Percentiles rank a stretch among this genome's conserved stretches.
phyloP scores from a whole-genome alignment of 2,888 invertebrate genomes.

The Ormyrus rosae region DNA sequence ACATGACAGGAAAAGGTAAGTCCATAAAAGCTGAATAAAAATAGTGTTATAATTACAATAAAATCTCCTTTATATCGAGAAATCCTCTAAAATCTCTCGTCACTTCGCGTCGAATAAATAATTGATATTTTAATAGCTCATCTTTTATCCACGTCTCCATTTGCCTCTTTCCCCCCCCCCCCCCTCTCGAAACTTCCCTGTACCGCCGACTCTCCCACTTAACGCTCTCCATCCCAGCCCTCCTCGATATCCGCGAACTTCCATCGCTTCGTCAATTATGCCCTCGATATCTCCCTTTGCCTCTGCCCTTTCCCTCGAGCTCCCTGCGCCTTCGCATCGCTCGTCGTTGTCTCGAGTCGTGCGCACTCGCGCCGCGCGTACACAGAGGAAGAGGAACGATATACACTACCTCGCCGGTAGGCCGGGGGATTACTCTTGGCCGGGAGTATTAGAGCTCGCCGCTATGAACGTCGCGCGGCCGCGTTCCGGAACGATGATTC shows the following conservation, averaged over 20 bases:
- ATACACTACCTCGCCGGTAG: not conserved
- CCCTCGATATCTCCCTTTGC: conserved; percentile 24
- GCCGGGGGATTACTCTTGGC: conserved; percentile 14
- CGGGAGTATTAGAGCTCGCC: not conserved
- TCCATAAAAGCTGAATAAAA: no score
- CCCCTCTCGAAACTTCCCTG: not conserved
- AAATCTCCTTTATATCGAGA: no score
- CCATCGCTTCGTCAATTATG: conserved; percentile 32
- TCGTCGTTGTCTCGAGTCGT: not conserved
- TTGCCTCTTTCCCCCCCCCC: not conserved
- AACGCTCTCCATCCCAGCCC: no score
- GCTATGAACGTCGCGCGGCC: not conserved
- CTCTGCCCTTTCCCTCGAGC: not conserved
- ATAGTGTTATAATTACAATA: no score
- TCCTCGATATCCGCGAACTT: not conserved
- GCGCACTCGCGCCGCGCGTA: not conserved
- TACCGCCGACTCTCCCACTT: not conserved
- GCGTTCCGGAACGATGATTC: conserved; percentile 22
- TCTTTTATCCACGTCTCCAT: conserved; percentile 5
- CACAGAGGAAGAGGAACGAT: not conserved
- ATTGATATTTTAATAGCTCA: not conserved
- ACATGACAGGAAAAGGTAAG: no score
- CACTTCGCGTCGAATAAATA: no score
- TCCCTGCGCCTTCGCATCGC: not conserved
- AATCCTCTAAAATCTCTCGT: no score